Conservation (phyloP, 2,888 invertebrate genomes). For the Lamellibrachia columna region DNA sequence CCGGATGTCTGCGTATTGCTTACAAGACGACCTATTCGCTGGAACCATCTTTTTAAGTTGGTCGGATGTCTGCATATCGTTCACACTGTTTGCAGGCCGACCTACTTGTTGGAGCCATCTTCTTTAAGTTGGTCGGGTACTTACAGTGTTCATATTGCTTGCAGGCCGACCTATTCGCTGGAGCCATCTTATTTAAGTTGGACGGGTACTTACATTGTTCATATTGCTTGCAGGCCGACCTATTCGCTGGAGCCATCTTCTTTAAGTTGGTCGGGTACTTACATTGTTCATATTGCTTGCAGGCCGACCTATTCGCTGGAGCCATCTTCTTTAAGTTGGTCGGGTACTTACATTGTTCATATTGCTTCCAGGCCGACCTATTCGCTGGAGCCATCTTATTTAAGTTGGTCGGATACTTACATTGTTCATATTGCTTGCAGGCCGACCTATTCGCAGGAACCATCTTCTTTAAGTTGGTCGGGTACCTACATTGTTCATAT, state of each 20-base stretch:
- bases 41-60: constrained; percentile 70
- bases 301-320: too few species aligned
- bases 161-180: not conserved
- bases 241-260: constrained; percentile 70
- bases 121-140: not conserved
- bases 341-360: constrained; percentile 48
- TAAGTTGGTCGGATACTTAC: constrained; percentile 67
- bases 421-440: constrained; percentile 58
- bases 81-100: constrained; percentile 45
- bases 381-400: constrained; percentile 71
- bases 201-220: not conserved
- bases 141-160: not conserved
- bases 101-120: too few species aligned
- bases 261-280: constrained; percentile 67
- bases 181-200: not conserved
- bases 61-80: constrained; percentile 67
- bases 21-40: constrained; percentile 67
- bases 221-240: constrained; percentile 56
- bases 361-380: constrained; percentile 61
- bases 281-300: constrained; percentile 63
- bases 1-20: constrained; percentile 7
- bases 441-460: too few species aligned
- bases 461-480: not conserved
- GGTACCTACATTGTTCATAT: not conserved
- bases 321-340: constrained; percentile 64